These are phyloP conservation scores for Nephrocerus scutellatus DNA, from an alignment of 2,888 invertebrate genomes.

Conservation along the genomic window DNA sequence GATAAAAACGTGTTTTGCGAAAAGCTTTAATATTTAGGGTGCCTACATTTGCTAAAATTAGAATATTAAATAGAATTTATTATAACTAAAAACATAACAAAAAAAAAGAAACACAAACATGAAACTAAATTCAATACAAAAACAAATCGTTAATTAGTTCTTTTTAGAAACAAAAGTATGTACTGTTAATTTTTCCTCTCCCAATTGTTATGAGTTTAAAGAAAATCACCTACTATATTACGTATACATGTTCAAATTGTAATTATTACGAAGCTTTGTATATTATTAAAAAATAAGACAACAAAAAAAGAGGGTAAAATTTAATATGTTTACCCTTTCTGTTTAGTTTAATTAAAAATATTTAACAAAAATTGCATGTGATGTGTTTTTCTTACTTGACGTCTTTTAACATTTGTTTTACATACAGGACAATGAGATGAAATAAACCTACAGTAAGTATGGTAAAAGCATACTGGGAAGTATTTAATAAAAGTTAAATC, in stretches of 20 bases:
- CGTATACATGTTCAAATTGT: slow-evolving; percentile 22
- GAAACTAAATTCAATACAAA: slow-evolving; percentile 4
- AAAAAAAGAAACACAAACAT: slow-evolving; percentile 14
- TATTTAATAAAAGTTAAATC: too few species aligned
- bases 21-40: slow-evolving; percentile 49
- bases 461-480: too few species aligned
- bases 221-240: slow-evolving; percentile 7
- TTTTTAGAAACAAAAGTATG: slow-evolving; percentile 23
- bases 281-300: slow-evolving; percentile 13
- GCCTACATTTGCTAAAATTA: slow-evolving; percentile 49
- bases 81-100: slow-evolving; percentile 24
- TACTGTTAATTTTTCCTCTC: slow-evolving; percentile 22
- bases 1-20: slow-evolving; percentile 47
- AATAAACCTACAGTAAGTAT: too few species aligned
- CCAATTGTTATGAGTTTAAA: slow-evolving; percentile 20
- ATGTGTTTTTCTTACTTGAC: neutral
- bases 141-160: slow-evolving; percentile 23
- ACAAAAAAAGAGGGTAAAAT: slow-evolving; percentile 14
- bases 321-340: slow-evolving; percentile 23
- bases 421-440: too few species aligned
- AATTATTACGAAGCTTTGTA: slow-evolving; percentile 22
- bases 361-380: slow-evolving; percentile 28
- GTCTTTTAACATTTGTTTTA: neutral
- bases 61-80: slow-evolving; percentile 37
- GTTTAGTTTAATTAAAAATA: slow-evolving; percentile 22